These are phyloP conservation scores for Lycorma delicatula DNA, from an alignment of 1,140 invertebrate genomes.

Conservation along the genomic window DNA sequence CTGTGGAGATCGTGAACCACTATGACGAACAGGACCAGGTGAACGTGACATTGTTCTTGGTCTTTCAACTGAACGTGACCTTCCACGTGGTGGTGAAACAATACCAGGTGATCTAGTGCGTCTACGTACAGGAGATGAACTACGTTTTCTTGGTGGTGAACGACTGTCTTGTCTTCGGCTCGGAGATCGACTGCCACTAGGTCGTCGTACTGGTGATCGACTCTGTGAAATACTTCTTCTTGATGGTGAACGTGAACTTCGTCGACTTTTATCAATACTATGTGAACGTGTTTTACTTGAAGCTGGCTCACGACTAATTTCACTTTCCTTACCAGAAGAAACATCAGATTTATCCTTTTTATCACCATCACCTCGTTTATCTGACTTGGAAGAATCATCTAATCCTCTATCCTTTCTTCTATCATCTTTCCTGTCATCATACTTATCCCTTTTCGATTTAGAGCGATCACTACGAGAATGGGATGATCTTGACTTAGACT, in stretches of 20 bases:
- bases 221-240: slow-evolving; percentile 16
- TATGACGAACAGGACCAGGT: not conserved
- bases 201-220: slow-evolving; percentile 14
- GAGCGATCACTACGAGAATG: slow-evolving; percentile 38
- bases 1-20: not conserved
- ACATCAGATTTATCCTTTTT: slow-evolving; percentile 21
- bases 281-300: not conserved
- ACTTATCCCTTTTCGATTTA: slow-evolving; percentile 35
- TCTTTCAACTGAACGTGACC: too few relatives aligned
- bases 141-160: slow-evolving; percentile 17
- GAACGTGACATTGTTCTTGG: not conserved
- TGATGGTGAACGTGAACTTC: not conserved
- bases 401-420: slow-evolving; percentile 31
- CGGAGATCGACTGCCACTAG: slow-evolving; percentile 13
- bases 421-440: slow-evolving; percentile 36
- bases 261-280: not conserved
- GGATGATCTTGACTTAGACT: slow-evolving; percentile 32
- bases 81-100: too few relatives aligned
- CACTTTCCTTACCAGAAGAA: not conserved
- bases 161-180: slow-evolving; percentile 19
- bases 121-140: not conserved
- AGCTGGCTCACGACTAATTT: not conserved
- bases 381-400: slow-evolving; percentile 14
- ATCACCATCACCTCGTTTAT: slow-evolving; percentile 33
- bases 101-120: not conserved